These are phyloP conservation scores for Loxodonta africana DNA, from an alignment of 2,113 vertebrate genomes.

Conservation along the genomic window DNA sequence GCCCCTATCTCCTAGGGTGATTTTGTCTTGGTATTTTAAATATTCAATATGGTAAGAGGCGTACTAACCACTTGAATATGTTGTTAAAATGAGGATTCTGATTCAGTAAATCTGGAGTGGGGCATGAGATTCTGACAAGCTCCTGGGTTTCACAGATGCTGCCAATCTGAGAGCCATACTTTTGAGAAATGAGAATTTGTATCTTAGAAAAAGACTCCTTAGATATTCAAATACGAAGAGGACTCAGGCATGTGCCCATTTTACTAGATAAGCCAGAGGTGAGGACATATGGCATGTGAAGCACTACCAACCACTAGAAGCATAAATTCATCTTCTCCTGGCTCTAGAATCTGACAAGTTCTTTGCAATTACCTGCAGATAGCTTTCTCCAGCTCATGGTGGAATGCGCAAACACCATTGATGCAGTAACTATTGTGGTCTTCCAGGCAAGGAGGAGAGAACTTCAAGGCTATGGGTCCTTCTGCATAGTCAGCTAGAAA, in stretches of 20 bases:
- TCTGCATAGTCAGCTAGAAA: conserved; percentile 81
- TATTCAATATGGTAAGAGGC: neutral
- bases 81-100: conserved; percentile 5
- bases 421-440: conserved; percentile 89
- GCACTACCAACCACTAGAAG: neutral
- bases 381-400: conserved; percentile 87
- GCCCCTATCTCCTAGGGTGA: neutral
- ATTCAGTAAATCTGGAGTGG: neutral
- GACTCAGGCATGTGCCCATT: neutral
- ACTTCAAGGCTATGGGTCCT: conserved; percentile 84
- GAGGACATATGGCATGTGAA: neutral
- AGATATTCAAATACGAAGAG: conserved; percentile 9
- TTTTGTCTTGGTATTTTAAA: neutral
- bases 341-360: neutral
- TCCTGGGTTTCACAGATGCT: neutral
- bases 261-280: neutral
- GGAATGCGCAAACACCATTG: conserved; percentile 87
- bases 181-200: neutral
- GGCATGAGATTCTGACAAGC: neutral
- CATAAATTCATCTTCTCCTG: neutral
- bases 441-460: conserved; percentile 87
- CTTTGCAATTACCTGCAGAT: conserved; percentile 88
- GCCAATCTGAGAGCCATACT: neutral
- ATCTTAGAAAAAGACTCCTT: conserved; percentile 17
- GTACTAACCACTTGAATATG: neutral